phyloP scores from a whole-genome alignment of 1,140 invertebrate genomes.

The Aphaenogaster ashmeadi region DNA sequence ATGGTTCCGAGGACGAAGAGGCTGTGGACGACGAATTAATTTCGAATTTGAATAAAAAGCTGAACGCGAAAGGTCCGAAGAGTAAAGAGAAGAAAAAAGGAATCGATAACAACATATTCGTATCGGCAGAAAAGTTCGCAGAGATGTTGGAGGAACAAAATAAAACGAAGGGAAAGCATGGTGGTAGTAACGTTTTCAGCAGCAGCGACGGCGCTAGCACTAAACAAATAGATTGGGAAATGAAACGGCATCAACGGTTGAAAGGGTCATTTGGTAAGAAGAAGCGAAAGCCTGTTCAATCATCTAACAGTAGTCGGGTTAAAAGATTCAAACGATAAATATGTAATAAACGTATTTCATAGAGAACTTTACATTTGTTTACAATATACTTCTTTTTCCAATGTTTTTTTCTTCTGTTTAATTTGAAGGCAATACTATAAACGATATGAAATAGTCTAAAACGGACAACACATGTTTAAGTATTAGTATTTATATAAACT shows the following conservation, averaged over 20 bases:
- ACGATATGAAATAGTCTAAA: not conserved
- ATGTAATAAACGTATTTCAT: conserved; percentile 48
- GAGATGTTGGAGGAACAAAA: conserved; percentile 91
- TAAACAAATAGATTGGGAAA: conserved; percentile 91
- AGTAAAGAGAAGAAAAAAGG: conserved; percentile 67
- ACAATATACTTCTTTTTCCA: conserved; percentile 1
- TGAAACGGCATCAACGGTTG: conserved; percentile 85
- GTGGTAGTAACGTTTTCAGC: conserved; percentile 89
- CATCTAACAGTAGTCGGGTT: conserved; percentile 60
- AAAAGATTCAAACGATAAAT: conserved; percentile 76
- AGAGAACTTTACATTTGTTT: conserved; percentile 27
- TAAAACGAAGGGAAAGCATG: conserved; percentile 88
- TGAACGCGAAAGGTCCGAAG: conserved; percentile 35
- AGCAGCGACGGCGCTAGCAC: conserved; percentile 90
- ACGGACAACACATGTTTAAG: not conserved
- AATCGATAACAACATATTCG: conserved; percentile 87
- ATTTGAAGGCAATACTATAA: not conserved
- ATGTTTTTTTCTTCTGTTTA: not conserved
- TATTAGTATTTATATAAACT: not conserved
- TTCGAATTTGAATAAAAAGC: conserved; percentile 46
- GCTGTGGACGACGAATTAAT: conserved; percentile 22
- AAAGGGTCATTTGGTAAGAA: conserved; percentile 70
- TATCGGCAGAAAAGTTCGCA: conserved; percentile 92
- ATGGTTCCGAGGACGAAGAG: conserved; percentile 63
- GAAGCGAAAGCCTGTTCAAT: conserved; percentile 66